Evolutionary conservation across 2,888 invertebrate species (phyloP).

Genomic region (Pseudoips prasinana): DNA sequence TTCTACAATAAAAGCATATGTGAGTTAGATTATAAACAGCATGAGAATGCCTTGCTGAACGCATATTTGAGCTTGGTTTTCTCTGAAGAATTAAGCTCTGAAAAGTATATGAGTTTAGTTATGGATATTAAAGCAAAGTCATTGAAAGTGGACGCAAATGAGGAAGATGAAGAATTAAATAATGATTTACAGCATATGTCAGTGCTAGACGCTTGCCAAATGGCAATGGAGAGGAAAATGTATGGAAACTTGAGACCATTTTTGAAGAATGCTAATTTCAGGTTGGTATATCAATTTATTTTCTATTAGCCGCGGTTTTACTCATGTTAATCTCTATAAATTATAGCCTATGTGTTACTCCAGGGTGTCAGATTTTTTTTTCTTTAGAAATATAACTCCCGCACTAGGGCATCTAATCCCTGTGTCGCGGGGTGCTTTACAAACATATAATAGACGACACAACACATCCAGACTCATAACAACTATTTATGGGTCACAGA

Average conservation of each 20-base stretch:
- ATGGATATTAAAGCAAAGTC: slow-evolving; percentile 68
- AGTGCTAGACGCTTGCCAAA: slow-evolving; percentile 45
- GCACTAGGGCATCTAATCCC: no score
- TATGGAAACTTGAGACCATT: slow-evolving; percentile 52
- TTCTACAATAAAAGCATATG: slow-evolving; percentile 71
- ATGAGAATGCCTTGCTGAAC: slow-evolving; percentile 49
- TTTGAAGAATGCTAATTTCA: slow-evolving; percentile 48
- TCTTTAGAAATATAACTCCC: no score
- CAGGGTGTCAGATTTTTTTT: no score
- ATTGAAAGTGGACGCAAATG: slow-evolving; percentile 34
- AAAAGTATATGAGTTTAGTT: slow-evolving; percentile 65
- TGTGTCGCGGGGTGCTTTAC: no score
- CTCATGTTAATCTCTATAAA: no score
- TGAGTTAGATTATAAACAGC: slow-evolving; percentile 53
- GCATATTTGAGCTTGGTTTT: slow-evolving; percentile 61
- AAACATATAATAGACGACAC: no score
- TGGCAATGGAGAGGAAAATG: slow-evolving; percentile 27
- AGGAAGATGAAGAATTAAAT: slow-evolving; percentile 22
- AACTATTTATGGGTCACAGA: no score
- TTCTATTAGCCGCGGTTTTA: no score
- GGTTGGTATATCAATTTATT: slow-evolving; percentile 38
- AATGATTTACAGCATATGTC: slow-evolving; percentile 48
- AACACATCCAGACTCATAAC: no score
- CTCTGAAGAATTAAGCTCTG: slow-evolving; percentile 42
- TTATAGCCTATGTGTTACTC: no score